A percentile compares a stretch with the other conserved stretches of the same genome.
phyloP scores from a whole-genome alignment of 2,888 invertebrate genomes.

The Maniola hyperantus region DNA sequence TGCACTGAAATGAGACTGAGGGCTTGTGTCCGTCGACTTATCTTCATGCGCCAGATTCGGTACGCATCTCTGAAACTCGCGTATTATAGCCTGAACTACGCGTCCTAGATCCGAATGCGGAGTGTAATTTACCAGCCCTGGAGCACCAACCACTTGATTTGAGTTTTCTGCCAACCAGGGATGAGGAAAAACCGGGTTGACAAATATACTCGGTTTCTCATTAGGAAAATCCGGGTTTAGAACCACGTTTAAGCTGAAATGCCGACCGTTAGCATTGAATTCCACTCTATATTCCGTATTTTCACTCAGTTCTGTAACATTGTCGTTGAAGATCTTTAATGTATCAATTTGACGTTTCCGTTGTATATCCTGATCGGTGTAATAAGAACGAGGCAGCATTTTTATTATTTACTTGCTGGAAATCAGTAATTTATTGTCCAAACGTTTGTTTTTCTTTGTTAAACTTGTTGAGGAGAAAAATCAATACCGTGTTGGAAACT shows the following conservation, averaged over 20 bases:
- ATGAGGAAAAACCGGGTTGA: slow-evolving; percentile 86
- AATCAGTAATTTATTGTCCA: neutral
- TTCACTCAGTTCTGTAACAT: slow-evolving; percentile 88
- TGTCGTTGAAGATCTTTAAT: slow-evolving; percentile 91
- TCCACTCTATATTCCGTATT: slow-evolving; percentile 88
- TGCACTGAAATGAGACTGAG: slow-evolving; percentile 53
- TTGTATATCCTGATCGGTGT: slow-evolving; percentile 76
- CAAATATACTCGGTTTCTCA: slow-evolving; percentile 87
- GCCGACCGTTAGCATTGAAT: slow-evolving; percentile 85
- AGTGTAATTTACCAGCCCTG: slow-evolving; percentile 89
- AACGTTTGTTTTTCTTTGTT: neutral
- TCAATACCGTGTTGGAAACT: neutral
- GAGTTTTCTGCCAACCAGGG: slow-evolving; percentile 87
- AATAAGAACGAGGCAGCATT: slow-evolving; percentile 56
- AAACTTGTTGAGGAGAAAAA: neutral
- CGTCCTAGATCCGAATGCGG: slow-evolving; percentile 88
- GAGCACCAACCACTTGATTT: slow-evolving; percentile 88
- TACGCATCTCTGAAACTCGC: slow-evolving; percentile 86
- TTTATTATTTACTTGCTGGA: neutral
- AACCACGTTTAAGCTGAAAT: slow-evolving; percentile 85
- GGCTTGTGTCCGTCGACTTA: slow-evolving; percentile 59
- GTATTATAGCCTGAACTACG: slow-evolving; percentile 90
- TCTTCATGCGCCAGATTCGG: slow-evolving; percentile 72
- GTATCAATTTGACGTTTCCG: slow-evolving; percentile 91
- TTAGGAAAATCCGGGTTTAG: slow-evolving; percentile 88